A percentile compares a stretch with the other conserved stretches of the same genome.
Evolutionary conservation across 2,113 vertebrate genomes (phyloP).

Genomic region (Sarotherodon lohbergeri): DNA sequence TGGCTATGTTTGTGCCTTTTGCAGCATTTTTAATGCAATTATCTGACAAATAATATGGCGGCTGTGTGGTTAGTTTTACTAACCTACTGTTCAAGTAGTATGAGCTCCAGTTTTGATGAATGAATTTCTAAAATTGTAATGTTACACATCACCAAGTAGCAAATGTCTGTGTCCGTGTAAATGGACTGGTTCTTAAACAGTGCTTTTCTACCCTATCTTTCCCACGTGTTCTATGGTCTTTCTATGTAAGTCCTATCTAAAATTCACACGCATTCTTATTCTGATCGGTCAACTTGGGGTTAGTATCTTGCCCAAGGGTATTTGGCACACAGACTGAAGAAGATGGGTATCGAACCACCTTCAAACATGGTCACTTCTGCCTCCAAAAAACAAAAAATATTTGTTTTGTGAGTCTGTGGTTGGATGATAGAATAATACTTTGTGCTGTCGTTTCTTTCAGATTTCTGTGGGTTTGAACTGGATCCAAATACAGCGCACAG

Average conservation of each 20-base stretch:
- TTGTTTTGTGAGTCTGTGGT: not conserved
- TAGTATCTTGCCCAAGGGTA: not conserved
- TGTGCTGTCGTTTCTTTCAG: not conserved
- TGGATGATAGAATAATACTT: not conserved
- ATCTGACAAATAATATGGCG: not conserved
- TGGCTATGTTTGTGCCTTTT: not conserved
- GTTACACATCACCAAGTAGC: not conserved
- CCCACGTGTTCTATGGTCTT: not conserved
- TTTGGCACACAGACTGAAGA: not conserved
- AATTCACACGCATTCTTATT: not conserved
- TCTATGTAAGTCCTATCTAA: not conserved
- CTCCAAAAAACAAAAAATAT: not conserved
- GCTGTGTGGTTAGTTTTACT: not conserved
- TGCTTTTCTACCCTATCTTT: not conserved
- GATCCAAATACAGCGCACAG: not conserved
- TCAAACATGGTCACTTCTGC: not conserved
- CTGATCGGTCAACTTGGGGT: not conserved
- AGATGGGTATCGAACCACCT: not conserved
- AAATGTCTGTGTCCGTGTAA: not conserved
- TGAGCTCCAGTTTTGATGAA: not conserved
- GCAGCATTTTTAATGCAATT: not conserved
- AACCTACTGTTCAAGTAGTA: not conserved
- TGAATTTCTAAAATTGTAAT: not conserved
- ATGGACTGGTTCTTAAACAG: not conserved
- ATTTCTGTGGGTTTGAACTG: not conserved